Percentiles rank a stretch among this genome's conserved stretches.
Evolutionary conservation across 2,888 invertebrate genomes (phyloP).

Genomic region (Melanargia galathea): DNA sequence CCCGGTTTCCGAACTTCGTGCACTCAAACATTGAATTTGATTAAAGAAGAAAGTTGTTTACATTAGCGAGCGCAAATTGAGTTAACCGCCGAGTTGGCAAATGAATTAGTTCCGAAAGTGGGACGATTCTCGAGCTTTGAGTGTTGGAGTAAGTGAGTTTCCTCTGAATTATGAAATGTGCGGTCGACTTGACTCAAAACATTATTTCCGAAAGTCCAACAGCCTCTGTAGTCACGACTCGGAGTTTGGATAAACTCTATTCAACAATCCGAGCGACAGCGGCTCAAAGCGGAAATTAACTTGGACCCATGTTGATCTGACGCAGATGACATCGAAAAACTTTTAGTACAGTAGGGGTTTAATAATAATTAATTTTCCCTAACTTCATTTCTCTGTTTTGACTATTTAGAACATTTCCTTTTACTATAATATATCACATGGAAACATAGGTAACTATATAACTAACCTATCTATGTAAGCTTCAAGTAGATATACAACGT

Average conservation of each 20-base stretch:
- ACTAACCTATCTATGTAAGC: no score
- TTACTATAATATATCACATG: no score
- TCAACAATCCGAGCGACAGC: constrained; percentile 48
- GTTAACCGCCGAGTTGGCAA: constrained; percentile 36
- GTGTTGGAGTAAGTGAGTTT: constrained; percentile 8
- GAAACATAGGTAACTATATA: no score
- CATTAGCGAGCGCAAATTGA: constrained; percentile 21
- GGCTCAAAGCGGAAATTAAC: constrained; percentile 65
- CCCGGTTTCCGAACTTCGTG: background rate
- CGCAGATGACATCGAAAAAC: constrained; percentile 48
- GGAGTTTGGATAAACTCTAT: constrained; percentile 57
- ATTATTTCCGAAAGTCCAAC: constrained; percentile 23
- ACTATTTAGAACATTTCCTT: background rate
- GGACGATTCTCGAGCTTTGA: constrained; percentile 31
- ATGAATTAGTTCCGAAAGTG: constrained; percentile 47
- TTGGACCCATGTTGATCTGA: constrained; percentile 58
- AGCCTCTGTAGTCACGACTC: background rate
- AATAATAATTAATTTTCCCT: background rate
- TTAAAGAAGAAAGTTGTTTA: constrained; percentile 24
- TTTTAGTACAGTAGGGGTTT: background rate
- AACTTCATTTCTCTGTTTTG: background rate
- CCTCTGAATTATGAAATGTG: constrained; percentile 7
- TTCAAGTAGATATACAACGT: no score
- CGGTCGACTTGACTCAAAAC: background rate
- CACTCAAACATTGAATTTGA: constrained; percentile 11